Evolutionary conservation across 2,888 invertebrate species (phyloP), one percentile per base, ranked within the genome.

Genomic region (Spisula subtruncata): DNA sequence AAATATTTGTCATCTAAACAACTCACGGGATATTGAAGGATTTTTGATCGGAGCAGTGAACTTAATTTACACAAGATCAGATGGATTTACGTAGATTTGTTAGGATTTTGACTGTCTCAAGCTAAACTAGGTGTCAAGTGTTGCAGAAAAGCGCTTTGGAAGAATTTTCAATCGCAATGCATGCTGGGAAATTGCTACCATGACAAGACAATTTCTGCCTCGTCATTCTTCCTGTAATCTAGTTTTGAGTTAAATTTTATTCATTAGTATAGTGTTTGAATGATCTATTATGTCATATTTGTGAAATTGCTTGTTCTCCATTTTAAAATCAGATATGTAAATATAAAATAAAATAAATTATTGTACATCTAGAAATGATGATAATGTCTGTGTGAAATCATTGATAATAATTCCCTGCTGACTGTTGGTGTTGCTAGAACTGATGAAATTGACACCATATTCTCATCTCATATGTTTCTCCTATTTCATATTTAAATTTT

Each of bases 1-100:
- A 87, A 87, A 87, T 87, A 87, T 87, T 87, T 87, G 87, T 87
- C 71, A 75, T 71, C 46, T 16, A 79, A 85, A 85, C 85, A 79
- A 56, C 54, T 54, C 54, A 85, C 35, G 48, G 41, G 79, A 80
- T 85, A 80, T 71, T 54, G 80, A 56, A 56, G 54, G 80, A 75
- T 35, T 54, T 56, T 29, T 54, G 51, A 85, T 85, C 79, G 79
- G 80, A 32, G 32, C 81, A 51, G 32, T 32, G 80, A 54, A 41
- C 32, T 79, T 85, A 51, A 85, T 85, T 85, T 85, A 85, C 54
- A 25, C 35, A 25, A 79, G 85, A 79, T 85, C 80, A 85, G 48
- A 85, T 80, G 85, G 80, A 80, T 85, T 54, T 80, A 79, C 79
- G 12, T 51, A 56, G 79, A 85, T 56, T 56, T 80, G 51, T 85